These are phyloP conservation scores for Drosophila azteca DNA, from an alignment of 1,140 invertebrate genomes.

Conservation along the genomic window DNA sequence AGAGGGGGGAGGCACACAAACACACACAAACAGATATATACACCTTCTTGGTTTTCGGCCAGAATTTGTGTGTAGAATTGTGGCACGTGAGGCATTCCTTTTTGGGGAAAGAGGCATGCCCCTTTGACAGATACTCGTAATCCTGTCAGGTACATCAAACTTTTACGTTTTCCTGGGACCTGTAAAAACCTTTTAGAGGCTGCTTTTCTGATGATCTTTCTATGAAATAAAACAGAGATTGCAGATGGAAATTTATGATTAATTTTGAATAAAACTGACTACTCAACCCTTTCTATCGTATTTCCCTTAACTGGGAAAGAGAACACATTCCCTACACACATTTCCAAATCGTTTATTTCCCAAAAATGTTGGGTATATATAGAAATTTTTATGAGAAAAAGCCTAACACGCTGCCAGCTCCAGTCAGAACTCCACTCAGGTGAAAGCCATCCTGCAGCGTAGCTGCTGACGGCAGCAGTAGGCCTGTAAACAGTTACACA, in stretches of 20 bases:
- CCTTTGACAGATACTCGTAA: slow-evolving; percentile 39
- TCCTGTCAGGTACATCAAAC: slow-evolving; percentile 54
- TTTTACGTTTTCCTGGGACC: slow-evolving; percentile 20
- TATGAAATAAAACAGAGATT: not conserved
- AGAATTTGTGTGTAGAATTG: not conserved
- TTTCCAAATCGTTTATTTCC: no score
- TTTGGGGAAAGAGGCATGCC: not conserved
- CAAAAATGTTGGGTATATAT: no score
- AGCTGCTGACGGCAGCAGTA: slow-evolving; percentile 31
- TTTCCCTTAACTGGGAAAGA: no score
- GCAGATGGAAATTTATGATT: no score
- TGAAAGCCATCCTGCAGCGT: slow-evolving; percentile 15
- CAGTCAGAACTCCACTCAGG: slow-evolving; percentile 3
- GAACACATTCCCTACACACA: no score
- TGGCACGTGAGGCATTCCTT: slow-evolving; percentile 43
- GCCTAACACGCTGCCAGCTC: slow-evolving; percentile 17
- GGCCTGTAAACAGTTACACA: slow-evolving; percentile 41
- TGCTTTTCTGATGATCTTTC: not conserved
- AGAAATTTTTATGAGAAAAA: no score
- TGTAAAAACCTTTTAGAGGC: not conserved
- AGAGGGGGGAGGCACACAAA: not conserved
- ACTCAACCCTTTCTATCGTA: no score
- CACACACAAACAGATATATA: not conserved
- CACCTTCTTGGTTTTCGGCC: no score
- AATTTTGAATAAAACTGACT: no score